Percentiles rank a stretch among this genome's conserved stretches.
These are phyloP conservation scores for Volucella inflata DNA, from an alignment of 2,888 invertebrate species.

Conservation along the genomic window DNA sequence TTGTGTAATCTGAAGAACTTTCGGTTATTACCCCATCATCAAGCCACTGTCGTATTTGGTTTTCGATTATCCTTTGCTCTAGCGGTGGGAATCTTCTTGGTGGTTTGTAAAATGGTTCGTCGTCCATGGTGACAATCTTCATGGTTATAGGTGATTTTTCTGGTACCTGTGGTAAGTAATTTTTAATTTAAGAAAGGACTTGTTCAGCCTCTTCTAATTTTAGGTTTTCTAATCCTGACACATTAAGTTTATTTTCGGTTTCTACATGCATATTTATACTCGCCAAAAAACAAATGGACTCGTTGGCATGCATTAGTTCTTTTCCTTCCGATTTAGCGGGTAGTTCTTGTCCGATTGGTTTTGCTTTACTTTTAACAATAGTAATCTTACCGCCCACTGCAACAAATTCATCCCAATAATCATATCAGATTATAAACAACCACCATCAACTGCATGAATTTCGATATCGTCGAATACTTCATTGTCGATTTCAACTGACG, in stretches of 20 bases:
- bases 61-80: slow-evolving; percentile 41
- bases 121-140: slow-evolving; percentile 51
- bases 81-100: slow-evolving; percentile 43
- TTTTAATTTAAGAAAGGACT: slow-evolving; percentile 28
- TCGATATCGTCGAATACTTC: too few relatives aligned
- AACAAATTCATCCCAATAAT: too few relatives aligned
- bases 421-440: too few relatives aligned
- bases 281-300: background rate
- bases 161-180: slow-evolving; percentile 12
- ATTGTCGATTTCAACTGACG: too few relatives aligned
- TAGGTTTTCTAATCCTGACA: slow-evolving; percentile 12
- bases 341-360: too few relatives aligned
- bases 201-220: slow-evolving; percentile 16
- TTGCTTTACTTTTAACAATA: too few relatives aligned
- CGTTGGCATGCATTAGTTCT: background rate
- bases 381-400: too few relatives aligned
- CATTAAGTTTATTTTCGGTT: slow-evolving; percentile 2
- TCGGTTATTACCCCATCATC: slow-evolving; percentile 42
- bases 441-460: too few relatives aligned
- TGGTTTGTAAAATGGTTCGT: slow-evolving; percentile 42
- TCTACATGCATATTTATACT: slow-evolving; percentile 12
- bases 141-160: slow-evolving; percentile 29
- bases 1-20: slow-evolving; percentile 12
- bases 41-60: slow-evolving; percentile 32
- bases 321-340: background rate